Evolutionary conservation across 2,113 vertebrate species (phyloP), one percentile per base, ranked within the genome.

Genomic region (Pithys albifrons): DNA sequence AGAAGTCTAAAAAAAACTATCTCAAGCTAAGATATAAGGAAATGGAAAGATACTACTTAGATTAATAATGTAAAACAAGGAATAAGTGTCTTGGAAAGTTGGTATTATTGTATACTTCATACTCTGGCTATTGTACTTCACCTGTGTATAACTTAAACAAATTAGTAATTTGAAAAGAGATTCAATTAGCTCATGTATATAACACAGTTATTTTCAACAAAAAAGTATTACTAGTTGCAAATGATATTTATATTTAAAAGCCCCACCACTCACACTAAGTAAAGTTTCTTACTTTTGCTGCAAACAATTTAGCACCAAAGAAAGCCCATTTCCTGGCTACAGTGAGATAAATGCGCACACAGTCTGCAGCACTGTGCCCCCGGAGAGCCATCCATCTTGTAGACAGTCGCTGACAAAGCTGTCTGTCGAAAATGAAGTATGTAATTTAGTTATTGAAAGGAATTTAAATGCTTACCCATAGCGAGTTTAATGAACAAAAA

Each of bases 271-370:
- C n/a, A 29, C n/a, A 51, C 37, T 58, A 15, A 35, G 10, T n/a
- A 5, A 59, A 81, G 46, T 83, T 85, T 82, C 98, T 98, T 96
- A 99, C 99, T 98, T 99, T 98, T 67, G 99, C 98, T 94, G 98
- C 98, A 96, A 99, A 99, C 71, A 99, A 66, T 90, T 99, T 99
- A 72, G 99, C 99, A 37, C 99, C 99, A 90, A 99, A 99, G 97
- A 99, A 99, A 2, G 98, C 97, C 99, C 99, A 99, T 96, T 99
- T 99, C 94, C 99, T 98, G 88, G 98, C 98, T 41, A 99, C 99
- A 3, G 99, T 99, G 96, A 99, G 98, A 71, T 99, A 99, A 94
- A 99, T 99, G 92, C 99, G 98, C 75, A 99, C 96, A 19, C 99
- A 99, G 58, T 99, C 99, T 4, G 98, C 95, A 61, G 98, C 97